Evolutionary conservation across 2,113 vertebrate species (phyloP).

Genomic region (Ptilorrhoa leucosticta): DNA sequence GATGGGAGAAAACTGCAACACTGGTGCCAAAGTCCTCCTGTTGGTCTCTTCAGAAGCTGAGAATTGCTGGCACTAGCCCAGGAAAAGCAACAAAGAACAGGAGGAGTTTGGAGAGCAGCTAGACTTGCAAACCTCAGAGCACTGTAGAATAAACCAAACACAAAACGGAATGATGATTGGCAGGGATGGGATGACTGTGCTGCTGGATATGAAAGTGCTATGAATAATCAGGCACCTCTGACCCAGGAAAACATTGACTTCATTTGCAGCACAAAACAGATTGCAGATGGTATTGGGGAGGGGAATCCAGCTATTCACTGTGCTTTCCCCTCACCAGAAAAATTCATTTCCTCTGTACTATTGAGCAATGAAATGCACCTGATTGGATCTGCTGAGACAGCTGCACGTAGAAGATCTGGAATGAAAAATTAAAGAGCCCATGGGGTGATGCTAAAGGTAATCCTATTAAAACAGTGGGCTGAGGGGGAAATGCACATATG

Average conservation of each 20-base stretch:
- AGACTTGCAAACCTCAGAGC: neutral
- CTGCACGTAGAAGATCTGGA: neutral
- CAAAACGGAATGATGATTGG: neutral
- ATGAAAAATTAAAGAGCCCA: neutral
- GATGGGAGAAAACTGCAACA: neutral
- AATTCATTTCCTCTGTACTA: slow-evolving; percentile 37
- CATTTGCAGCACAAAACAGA: slow-evolving; percentile 18
- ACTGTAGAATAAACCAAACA: neutral
- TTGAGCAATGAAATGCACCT: slow-evolving; percentile 17
- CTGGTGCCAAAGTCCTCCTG: neutral
- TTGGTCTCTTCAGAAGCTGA: neutral
- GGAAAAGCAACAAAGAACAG: neutral
- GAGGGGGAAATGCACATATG: neutral
- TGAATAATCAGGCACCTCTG: slow-evolving; percentile 55
- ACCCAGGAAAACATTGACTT: slow-evolving; percentile 16
- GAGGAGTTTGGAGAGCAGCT: neutral
- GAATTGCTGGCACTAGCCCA: neutral
- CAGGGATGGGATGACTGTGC: neutral
- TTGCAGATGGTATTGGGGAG: neutral
- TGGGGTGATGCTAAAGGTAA: neutral
- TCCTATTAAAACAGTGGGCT: neutral
- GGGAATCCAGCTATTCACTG: neutral
- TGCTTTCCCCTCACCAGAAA: neutral
- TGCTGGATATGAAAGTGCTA: slow-evolving; percentile 23
- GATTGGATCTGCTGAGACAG: neutral